A percentile compares a stretch with the other conserved stretches of the same genome.
These are phyloP conservation scores for Cichlasoma orientale DNA, from an alignment of 2,797 vertebrate species.

Conservation along the genomic window DNA sequence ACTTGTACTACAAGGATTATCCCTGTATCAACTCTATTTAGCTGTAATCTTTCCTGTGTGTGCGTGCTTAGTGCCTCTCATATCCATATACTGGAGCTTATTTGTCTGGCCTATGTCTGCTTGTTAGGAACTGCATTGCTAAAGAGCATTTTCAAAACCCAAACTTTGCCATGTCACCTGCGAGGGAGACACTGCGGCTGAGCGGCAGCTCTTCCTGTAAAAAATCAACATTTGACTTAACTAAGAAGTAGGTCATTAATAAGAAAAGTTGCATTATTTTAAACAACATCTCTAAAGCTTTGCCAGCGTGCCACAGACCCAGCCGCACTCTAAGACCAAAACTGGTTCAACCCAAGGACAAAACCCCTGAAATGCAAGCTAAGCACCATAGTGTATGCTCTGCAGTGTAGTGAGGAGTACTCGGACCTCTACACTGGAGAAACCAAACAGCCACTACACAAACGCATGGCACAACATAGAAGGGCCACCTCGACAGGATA, in stretches of 20 bases:
- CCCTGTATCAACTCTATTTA: slow-evolving; percentile 25
- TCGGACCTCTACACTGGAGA: too few relatives aligned
- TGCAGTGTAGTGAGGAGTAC: too few relatives aligned
- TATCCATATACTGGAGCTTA: slow-evolving; percentile 5
- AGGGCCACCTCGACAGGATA: too few relatives aligned
- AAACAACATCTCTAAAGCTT: not conserved
- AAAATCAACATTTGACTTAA: slow-evolving; percentile 9
- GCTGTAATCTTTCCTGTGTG: slow-evolving; percentile 33
- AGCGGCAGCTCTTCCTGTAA: not conserved
- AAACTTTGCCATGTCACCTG: not conserved
- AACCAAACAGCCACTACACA: too few relatives aligned
- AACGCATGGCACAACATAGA: too few relatives aligned
- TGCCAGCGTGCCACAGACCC: too few relatives aligned
- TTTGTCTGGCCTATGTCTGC: slow-evolving; percentile 17
- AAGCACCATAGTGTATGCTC: too few relatives aligned
- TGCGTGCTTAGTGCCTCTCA: not conserved
- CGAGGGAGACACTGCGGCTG: not conserved
- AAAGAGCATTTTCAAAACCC: slow-evolving; percentile 13
- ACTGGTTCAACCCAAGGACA: too few relatives aligned
- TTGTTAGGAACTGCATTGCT: not conserved
- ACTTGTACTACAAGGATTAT: slow-evolving; percentile 43
- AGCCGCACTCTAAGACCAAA: too few relatives aligned
- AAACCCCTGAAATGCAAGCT: too few relatives aligned
- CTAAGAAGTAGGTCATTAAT: not conserved
- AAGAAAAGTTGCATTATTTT: not conserved